Conservation (phyloP, 2,888 invertebrate species). For the Platypus cylindrus region DNA sequence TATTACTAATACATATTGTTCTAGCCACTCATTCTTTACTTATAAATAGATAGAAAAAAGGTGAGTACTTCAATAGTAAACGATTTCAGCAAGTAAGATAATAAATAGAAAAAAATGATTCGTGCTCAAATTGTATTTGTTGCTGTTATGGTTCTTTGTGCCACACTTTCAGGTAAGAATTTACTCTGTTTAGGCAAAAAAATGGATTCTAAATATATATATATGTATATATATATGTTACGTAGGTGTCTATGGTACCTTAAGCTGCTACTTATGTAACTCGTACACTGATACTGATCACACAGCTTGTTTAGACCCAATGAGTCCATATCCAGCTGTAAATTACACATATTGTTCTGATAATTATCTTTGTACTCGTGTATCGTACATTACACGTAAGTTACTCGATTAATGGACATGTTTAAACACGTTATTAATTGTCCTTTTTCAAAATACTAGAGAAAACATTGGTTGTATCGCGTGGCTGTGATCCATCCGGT, state of each 20-base stretch:
- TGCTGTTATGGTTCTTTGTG: not conserved
- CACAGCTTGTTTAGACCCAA: slow-evolving; percentile 13
- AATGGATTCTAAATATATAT: too few species aligned
- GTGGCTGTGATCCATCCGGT: slow-evolving; percentile 10
- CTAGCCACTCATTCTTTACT: too few species aligned
- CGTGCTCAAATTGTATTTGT: not conserved
- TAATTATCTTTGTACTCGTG: slow-evolving; percentile 12
- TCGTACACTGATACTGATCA: slow-evolving; percentile 11
- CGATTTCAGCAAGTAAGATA: too few species aligned
- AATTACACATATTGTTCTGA: slow-evolving; percentile 10
- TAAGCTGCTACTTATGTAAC: slow-evolving; percentile 11
- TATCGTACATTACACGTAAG: slow-evolving; percentile 15
- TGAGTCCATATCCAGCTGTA: slow-evolving; percentile 11
- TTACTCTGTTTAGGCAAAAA: too few species aligned
- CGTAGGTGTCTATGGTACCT: slow-evolving; percentile 5
- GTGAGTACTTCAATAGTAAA: too few species aligned
- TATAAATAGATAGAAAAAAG: too few species aligned
- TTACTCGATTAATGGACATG: not conserved
- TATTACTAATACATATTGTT: too few species aligned
- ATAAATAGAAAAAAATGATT: too few species aligned
- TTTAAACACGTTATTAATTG: too few species aligned
- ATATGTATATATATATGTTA: too few species aligned
- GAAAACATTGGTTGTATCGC: slow-evolving; percentile 12
- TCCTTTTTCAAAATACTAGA: too few species aligned
- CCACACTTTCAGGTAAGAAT: not conserved